A percentile compares a stretch with the other conserved stretches of the same genome.
Evolutionary conservation across 2,113 vertebrate species (phyloP).

Genomic region (Ptilorrhoa leucosticta): DNA sequence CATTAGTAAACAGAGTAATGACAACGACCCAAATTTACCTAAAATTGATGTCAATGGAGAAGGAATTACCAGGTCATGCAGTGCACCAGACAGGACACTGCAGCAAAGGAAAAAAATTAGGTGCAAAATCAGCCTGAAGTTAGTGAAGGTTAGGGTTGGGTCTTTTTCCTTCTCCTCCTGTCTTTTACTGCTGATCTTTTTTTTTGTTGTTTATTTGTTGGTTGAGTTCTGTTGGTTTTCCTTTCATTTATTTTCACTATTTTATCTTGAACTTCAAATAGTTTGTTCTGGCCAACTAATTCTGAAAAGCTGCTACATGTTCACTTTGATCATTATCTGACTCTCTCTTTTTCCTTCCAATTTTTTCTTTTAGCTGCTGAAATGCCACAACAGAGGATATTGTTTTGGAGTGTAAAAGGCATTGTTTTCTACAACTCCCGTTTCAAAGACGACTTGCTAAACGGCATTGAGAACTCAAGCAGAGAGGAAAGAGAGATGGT

Average conservation of each 20-base stretch:
- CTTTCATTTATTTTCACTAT: not conserved
- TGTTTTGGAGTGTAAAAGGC: slow-evolving; percentile 12
- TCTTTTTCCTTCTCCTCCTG: not conserved
- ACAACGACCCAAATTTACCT: not conserved
- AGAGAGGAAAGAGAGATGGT: slow-evolving; percentile 14
- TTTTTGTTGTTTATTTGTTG: not conserved
- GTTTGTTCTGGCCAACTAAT: not conserved
- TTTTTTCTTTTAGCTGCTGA: slow-evolving; percentile 13
- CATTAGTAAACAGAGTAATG: not conserved
- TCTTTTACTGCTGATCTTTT: not conserved
- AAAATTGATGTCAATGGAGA: not conserved
- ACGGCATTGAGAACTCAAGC: not conserved
- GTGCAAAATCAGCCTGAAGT: not conserved
- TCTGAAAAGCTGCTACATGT: slow-evolving; percentile 18
- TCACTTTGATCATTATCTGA: slow-evolving; percentile 27
- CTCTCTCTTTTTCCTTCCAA: not conserved
- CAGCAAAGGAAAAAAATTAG: not conserved
- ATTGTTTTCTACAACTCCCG: not conserved
- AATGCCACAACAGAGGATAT: not conserved
- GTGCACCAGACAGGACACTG: not conserved
- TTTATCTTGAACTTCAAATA: slow-evolving; percentile 34
- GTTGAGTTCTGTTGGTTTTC: not conserved
- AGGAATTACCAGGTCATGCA: not conserved
- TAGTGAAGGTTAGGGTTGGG: not conserved
- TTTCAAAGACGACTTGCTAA: slow-evolving; percentile 37